Evolutionary conservation across 2,113 vertebrate genomes (phyloP).

Genomic region (Aptenodytes forsteri): DNA sequence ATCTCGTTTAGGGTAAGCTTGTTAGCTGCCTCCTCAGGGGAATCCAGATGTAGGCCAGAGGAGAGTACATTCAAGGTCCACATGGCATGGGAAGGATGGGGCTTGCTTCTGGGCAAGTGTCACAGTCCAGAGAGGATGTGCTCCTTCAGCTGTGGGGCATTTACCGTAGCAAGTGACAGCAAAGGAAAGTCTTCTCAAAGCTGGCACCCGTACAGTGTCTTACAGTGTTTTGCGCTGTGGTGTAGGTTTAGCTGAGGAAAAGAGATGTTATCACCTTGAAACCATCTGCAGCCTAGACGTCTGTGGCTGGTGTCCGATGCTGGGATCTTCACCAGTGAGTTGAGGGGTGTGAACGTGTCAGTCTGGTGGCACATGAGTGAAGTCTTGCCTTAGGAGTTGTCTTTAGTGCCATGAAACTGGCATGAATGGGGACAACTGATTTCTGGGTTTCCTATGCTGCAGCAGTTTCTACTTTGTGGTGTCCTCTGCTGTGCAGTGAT

Average conservation of each 20-base stretch:
- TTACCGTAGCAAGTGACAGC: not conserved
- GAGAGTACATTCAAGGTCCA: not conserved
- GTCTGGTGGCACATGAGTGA: not conserved
- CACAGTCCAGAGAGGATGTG: not conserved
- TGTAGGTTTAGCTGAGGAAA: not conserved
- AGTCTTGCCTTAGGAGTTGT: not conserved
- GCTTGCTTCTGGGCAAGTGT: not conserved
- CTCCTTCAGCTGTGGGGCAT: not conserved
- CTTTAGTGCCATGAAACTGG: not conserved
- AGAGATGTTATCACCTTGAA: not conserved
- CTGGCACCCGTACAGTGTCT: accelerated
- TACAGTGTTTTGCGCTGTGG: not conserved
- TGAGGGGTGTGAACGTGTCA: accelerated
- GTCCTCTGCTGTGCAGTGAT: not conserved
- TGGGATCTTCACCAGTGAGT: not conserved
- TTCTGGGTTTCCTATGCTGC: not conserved
- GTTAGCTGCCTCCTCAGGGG: not conserved
- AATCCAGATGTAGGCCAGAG: not conserved
- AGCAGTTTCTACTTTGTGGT: not conserved
- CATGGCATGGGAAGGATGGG: not conserved
- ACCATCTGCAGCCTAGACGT: not conserved
- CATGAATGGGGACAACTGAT: not conserved
- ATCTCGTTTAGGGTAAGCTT: not conserved
- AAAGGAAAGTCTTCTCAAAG: not conserved
- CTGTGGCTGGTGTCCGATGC: not conserved